These are phyloP conservation scores for Adineta ricciae DNA, from an alignment of 2,888 invertebrate genomes.

Conservation along the genomic window DNA sequence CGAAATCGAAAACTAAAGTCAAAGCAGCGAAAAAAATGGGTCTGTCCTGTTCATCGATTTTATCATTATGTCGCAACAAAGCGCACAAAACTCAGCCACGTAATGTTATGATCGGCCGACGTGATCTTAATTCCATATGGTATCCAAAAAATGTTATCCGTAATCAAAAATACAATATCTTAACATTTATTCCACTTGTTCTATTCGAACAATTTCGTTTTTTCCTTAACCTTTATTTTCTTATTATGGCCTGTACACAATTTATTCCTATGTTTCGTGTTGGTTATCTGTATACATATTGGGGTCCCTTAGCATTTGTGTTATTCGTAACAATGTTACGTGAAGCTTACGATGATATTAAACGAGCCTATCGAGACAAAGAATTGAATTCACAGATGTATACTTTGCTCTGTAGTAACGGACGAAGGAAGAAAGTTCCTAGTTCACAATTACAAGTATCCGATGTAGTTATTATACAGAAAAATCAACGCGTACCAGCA, in stretches of 20 bases:
- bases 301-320: constrained; percentile 95
- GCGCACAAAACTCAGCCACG: constrained; percentile 18
- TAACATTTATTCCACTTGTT: constrained; percentile 61
- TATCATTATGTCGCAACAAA: not conserved
- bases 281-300: constrained; percentile 95
- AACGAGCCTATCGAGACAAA: constrained; percentile 79
- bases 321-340: constrained; percentile 85
- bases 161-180: constrained; percentile 87
- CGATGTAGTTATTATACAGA: constrained; percentile 69
- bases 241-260: constrained; percentile 93
- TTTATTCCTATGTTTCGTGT: constrained; percentile 91
- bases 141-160: constrained; percentile 81
- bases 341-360: constrained; percentile 88
- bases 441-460: constrained; percentile 71
- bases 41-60: not conserved
- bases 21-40: not conserved
- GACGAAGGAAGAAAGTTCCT: constrained; percentile 58
- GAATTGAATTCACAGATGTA: constrained; percentile 92
- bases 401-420: constrained; percentile 63
- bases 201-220: constrained; percentile 96
- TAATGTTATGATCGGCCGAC: constrained; percentile 5
- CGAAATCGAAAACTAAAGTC: not conserved
- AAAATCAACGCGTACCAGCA: constrained; percentile 91
- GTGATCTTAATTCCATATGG: not conserved
- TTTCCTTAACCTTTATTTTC: constrained; percentile 92